Conservation (phyloP, 2,888 invertebrate genomes). For the Plagodis pulveraria region DNA sequence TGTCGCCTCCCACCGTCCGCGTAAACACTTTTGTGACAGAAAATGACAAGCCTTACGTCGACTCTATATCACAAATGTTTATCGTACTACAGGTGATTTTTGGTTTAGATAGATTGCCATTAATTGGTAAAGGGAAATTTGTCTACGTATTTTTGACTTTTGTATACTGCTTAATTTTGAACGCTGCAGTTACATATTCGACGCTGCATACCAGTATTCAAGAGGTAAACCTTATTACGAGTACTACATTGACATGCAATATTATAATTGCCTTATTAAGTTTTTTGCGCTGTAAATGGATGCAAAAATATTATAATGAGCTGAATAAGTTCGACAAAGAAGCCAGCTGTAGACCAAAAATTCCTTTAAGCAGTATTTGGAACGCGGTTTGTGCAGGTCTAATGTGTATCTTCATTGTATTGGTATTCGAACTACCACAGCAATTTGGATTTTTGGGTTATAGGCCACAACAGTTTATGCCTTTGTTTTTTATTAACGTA, state of each 20-base stretch:
- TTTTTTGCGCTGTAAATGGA: slow-evolving; percentile 45
- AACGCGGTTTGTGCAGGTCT: slow-evolving; percentile 43
- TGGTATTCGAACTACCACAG: slow-evolving; percentile 33
- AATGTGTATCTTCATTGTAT: slow-evolving; percentile 34
- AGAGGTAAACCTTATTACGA: too few relatives aligned
- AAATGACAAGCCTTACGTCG: slow-evolving; percentile 44
- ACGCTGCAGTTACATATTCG: slow-evolving; percentile 17
- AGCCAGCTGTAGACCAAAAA: slow-evolving; percentile 53
- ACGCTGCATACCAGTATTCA: neutral
- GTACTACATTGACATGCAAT: too few relatives aligned
- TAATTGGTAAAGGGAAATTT: slow-evolving; percentile 40
- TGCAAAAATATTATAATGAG: slow-evolving; percentile 51
- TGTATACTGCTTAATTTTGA: slow-evolving; percentile 35
- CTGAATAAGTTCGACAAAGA: slow-evolving; percentile 56
- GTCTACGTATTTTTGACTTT: slow-evolving; percentile 37
- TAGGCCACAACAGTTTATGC: slow-evolving; percentile 31
- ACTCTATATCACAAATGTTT: slow-evolving; percentile 53
- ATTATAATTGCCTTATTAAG: slow-evolving; percentile 16
- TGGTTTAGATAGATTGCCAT: slow-evolving; percentile 51
- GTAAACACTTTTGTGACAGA: slow-evolving; percentile 56
- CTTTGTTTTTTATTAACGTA: slow-evolving; percentile 42
- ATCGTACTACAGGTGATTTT: slow-evolving; percentile 45
- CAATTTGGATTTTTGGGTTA: slow-evolving; percentile 16
- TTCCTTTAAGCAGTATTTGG: slow-evolving; percentile 42
- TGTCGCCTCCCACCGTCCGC: slow-evolving; percentile 49